Conservation (phyloP, 2,113 vertebrate genomes). For the Amphiprion ocellaris region DNA sequence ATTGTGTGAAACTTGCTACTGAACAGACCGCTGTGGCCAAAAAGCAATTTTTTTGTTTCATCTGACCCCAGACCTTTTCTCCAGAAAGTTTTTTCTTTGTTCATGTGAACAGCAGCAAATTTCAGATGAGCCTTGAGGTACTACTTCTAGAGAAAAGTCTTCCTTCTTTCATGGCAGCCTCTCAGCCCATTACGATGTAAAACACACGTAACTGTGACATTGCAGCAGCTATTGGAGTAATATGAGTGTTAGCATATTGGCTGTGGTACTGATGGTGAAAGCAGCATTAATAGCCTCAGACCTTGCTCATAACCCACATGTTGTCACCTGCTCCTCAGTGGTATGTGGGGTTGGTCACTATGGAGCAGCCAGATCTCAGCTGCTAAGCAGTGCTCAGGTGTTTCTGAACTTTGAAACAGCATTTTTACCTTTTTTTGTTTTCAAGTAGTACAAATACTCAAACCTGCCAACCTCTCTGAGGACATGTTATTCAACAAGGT, state of each 20-base stretch:
- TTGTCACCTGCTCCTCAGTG: slow-evolving; percentile 60
- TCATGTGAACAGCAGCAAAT: too few species aligned
- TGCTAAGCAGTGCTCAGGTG: slow-evolving; percentile 4
- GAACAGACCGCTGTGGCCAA: too few species aligned
- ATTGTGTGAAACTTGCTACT: too few species aligned
- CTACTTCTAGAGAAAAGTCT: too few species aligned
- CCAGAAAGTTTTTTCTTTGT: too few species aligned
- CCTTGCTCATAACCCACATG: slow-evolving; percentile 25
- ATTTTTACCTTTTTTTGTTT: background rate
- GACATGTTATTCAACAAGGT: background rate
- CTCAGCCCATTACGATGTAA: too few species aligned
- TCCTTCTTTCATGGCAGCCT: too few species aligned
- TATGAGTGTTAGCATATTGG: slow-evolving; percentile 24
- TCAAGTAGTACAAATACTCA: background rate
- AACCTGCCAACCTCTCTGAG: background rate
- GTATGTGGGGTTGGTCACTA: slow-evolving; percentile 36
- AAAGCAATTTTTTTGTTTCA: too few species aligned
- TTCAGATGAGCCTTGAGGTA: too few species aligned
- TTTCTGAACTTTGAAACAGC: slow-evolving; percentile 16
- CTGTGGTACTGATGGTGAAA: slow-evolving; percentile 18
- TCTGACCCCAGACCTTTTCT: too few species aligned
- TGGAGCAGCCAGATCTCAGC: slow-evolving; percentile 17
- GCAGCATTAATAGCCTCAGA: slow-evolving; percentile 2
- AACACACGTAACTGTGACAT: too few species aligned
- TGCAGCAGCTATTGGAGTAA: slow-evolving; percentile 1